phyloP scores from a whole-genome alignment of 2,113 vertebrate species.

The Willisornis vidua region DNA sequence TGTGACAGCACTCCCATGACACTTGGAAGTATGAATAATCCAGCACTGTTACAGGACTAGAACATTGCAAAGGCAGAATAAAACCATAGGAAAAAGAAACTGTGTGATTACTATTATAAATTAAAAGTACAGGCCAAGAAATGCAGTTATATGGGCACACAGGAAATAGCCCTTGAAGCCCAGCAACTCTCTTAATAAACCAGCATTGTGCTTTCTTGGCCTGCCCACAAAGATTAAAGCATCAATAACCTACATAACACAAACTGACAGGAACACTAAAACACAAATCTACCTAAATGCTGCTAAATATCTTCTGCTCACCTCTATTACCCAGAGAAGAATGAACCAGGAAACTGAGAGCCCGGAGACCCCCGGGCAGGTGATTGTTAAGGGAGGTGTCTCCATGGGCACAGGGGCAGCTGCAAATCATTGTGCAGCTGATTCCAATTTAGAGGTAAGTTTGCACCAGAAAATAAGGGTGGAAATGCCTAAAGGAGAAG shows the following conservation, averaged over 20 bases:
- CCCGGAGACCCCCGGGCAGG: accelerated
- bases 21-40: not conserved
- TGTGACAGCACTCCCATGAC: not conserved
- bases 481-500: not conserved
- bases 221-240: not conserved
- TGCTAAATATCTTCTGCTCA: not conserved
- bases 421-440: not conserved
- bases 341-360: not conserved
- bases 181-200: not conserved
- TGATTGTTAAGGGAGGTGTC: not conserved
- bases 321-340: not conserved
- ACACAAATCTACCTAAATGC: accelerated
- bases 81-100: not conserved
- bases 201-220: not conserved
- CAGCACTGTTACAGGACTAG: not conserved
- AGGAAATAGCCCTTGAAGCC: not conserved
- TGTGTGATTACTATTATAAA: not conserved
- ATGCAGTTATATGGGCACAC: not conserved
- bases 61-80: not conserved
- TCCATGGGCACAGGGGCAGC: not conserved
- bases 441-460: not conserved
- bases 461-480: not conserved
- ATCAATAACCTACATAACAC: not conserved
- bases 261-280: not conserved
- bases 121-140: not conserved